A percentile compares a stretch with the other conserved stretches of the same genome.
phyloP scores from a whole-genome alignment of 2,113 vertebrate species.

The Maylandia zebra region DNA sequence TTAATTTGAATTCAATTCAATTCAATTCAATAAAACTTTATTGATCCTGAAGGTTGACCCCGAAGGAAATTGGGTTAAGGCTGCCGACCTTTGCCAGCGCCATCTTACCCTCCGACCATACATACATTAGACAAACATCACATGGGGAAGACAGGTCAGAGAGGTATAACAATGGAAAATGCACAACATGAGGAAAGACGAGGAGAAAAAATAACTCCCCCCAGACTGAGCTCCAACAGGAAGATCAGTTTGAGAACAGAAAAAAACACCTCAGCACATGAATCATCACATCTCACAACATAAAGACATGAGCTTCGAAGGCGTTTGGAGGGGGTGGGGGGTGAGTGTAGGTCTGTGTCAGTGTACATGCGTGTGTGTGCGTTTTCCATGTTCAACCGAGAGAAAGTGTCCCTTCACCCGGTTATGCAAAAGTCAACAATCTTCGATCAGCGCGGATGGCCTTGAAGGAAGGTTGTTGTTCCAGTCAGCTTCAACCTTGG shows the following conservation, averaged over 20 bases:
- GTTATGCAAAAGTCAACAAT: not conserved
- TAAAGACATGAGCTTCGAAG: not conserved
- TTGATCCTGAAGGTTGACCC: not conserved
- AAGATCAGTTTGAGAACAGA: not conserved
- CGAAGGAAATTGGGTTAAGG: not conserved
- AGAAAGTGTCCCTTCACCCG: not conserved
- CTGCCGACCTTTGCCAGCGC: not conserved
- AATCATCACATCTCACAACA: not conserved
- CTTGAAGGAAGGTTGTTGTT: not conserved
- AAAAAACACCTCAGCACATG: not conserved
- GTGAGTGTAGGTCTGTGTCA: not conserved
- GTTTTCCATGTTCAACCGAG: not conserved
- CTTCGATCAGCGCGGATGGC: not conserved
- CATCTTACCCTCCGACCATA: not conserved
- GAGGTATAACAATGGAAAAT: not conserved
- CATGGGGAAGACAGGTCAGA: not conserved
- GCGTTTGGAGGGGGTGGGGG: not conserved
- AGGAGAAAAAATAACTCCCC: not conserved
- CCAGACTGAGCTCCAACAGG: not conserved
- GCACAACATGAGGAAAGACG: not conserved
- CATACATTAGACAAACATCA: not conserved
- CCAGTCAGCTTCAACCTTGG: not conserved
- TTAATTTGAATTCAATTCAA: not conserved
- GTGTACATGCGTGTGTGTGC: not conserved
- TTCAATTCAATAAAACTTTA: not conserved